Evolutionary conservation across 2,888 invertebrate genomes (phyloP).

Genomic region (Orchestes rusci): DNA sequence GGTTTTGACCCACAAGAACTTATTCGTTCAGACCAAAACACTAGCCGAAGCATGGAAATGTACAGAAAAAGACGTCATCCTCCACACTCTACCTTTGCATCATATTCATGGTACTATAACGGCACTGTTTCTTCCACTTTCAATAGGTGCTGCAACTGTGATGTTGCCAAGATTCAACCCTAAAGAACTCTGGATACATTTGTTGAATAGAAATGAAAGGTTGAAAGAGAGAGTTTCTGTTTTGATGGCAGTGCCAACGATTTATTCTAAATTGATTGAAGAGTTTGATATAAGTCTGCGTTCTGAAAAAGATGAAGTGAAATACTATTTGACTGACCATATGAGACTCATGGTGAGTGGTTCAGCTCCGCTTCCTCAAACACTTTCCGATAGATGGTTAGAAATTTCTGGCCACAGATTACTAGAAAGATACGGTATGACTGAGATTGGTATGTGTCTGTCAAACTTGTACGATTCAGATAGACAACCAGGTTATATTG

Average conservation of each 20-base stretch:
- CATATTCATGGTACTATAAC: slow-evolving; percentile 83
- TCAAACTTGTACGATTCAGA: slow-evolving; percentile 66
- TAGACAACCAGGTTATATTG: slow-evolving; percentile 60
- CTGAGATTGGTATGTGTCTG: slow-evolving; percentile 82
- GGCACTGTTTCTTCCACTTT: slow-evolving; percentile 67
- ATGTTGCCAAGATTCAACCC: slow-evolving; percentile 64
- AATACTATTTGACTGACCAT: slow-evolving; percentile 44
- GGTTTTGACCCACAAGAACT: slow-evolving; percentile 64
- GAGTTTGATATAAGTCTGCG: slow-evolving; percentile 63
- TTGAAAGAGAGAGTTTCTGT: slow-evolving; percentile 57
- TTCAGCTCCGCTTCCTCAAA: slow-evolving; percentile 72
- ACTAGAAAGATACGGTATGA: slow-evolving; percentile 60
- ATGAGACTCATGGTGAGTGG: slow-evolving; percentile 55
- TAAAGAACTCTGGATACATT: slow-evolving; percentile 60
- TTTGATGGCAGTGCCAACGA: slow-evolving; percentile 87
- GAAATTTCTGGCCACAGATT: slow-evolving; percentile 68
- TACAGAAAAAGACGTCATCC: slow-evolving; percentile 59
- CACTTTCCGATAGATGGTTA: slow-evolving; percentile 67
- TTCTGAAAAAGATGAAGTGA: slow-evolving; percentile 51
- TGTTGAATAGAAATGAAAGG: slow-evolving; percentile 58
- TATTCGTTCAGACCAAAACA: slow-evolving; percentile 60
- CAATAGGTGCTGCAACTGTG: slow-evolving; percentile 66
- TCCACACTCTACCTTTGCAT: slow-evolving; percentile 76
- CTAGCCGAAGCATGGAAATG: slow-evolving; percentile 69
- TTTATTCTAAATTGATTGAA: slow-evolving; percentile 70